Base-by-base conservation (phyloP, 2,797 vertebrate species). In the Chelon auratus region DNA sequence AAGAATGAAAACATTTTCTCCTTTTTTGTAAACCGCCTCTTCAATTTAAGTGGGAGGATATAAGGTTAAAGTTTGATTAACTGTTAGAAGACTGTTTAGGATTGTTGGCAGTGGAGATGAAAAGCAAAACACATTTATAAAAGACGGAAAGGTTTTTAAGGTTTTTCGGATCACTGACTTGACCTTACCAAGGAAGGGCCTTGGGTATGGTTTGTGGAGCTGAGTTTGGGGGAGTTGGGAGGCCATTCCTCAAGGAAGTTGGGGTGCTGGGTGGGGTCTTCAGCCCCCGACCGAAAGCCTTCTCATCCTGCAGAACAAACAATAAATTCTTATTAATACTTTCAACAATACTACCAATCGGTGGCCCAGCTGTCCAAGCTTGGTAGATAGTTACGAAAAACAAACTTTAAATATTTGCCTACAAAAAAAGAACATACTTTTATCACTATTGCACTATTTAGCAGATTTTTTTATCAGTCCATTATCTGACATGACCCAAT, bases 161-260 rank as follows among this genome's bases (percentile, higher is more conserved):
- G 22, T 22, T 22, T 18, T 14, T 4, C 18, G 7, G 36, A 50
- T 10, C 18, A 24, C 47, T 0, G 26, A 45, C 12, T 30, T 5
- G 2, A 3, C 55, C 75, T 78, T 71, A 93, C 92, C 88, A 73
- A n/a, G 81, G 60, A 52, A 52, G 50, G 63, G 86, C 73, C 76
- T 79, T 93, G 45, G 94, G 94, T 89, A 96, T 95, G 57, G 78
- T 86, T 86, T 95, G 94, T 70, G 95, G 95, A 83, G 92, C 81
- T 66, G 96, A 97, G 51, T 70, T 88, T 60, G 88, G 64, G 15
- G 82, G 47, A 73, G 93, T 74, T 62, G 87, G 86, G 64, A 89
- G 89, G 65, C 86, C 89, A 62, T 84, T 93, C 61, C 86, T 95
- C 74, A 87, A 30, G 48, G 94, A 93, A 43, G 93, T 93, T 55